Evolutionary conservation across 2,113 vertebrate species (phyloP), one percentile per base, ranked within the genome.

Genomic region (Anoura caudifer): DNA sequence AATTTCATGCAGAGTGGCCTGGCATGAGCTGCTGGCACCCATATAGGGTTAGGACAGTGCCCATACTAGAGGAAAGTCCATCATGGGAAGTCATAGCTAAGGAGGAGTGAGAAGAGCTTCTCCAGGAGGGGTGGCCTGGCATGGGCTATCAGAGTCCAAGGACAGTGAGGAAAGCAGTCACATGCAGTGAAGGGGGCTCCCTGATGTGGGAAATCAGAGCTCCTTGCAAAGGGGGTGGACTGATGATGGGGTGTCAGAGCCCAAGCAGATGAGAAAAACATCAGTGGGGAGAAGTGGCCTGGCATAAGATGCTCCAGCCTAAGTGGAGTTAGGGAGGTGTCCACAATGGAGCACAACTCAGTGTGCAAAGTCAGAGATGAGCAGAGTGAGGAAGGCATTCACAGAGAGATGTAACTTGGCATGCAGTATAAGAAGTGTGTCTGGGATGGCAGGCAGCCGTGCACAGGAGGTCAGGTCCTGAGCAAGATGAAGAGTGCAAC

Each of bases 331-430:
- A 94, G 22, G 22, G 81, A 11, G 2, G 7, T 69, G 22, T 47
- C 92, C 59, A 91, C 16, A 20, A 14, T 69, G 69, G 9, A 80
- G 26, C 38, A 90, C 26, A 65, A 67, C 38, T 45, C 41, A 82
- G 69, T 56, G 33, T 54, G 24, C 12, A 43, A 77, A 83, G n/a
- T 77, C 79, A 92, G 43, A 72, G 16, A 36, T 76, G 14, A 50
- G 28, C 82, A 94, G 69, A 26, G 22, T 82, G 41, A 96, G 56
- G 87, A 94, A 82, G 76, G 67, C 59, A 69, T 87, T 69, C n/a
- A 82, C 11, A 41, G 19, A 87, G 56, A 81, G n/a, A 59, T 82
- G 43, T 2, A 59, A 45, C 13, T 84, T 38, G 31, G 36, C 14
- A 63, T 33, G 52, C 41, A 47, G 43, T 11, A 63, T 77, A 73